phyloP scores from a whole-genome alignment of 2,113 vertebrate genomes.

The Eurystomus gularis region DNA sequence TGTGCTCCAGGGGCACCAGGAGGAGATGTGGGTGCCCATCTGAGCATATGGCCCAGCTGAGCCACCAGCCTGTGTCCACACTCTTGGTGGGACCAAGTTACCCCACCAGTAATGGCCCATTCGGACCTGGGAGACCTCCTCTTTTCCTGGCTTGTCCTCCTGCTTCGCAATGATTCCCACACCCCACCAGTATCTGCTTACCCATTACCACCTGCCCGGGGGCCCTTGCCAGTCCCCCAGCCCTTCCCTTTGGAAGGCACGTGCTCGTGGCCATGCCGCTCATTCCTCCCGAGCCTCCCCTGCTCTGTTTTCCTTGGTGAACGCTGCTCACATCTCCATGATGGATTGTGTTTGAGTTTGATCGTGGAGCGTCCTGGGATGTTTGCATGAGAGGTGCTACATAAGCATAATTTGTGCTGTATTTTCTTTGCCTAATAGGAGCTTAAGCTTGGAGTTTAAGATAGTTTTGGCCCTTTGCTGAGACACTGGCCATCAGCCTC shows the following conservation, averaged over 20 bases:
- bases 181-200: not conserved
- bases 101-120: accelerated
- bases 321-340: conserved; percentile 49
- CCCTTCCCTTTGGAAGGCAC: not conserved
- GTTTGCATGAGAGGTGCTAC: conserved; percentile 48
- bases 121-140: not conserved
- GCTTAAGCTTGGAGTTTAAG: conserved; percentile 30
- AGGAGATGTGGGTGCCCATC: not conserved
- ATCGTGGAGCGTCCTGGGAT: not conserved
- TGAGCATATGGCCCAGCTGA: accelerated
- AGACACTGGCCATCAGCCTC: not conserved
- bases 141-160: not conserved
- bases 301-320: conserved; percentile 42
- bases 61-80: not conserved
- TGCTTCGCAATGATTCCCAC: not conserved
- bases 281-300: not conserved
- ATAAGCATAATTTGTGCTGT: conserved; percentile 49
- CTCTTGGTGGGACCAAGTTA: accelerated
- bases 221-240: not conserved
- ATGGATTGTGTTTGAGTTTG: conserved; percentile 58
- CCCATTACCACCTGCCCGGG: not conserved
- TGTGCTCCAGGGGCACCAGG: not conserved
- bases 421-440: conserved; percentile 56
- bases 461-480: conserved; percentile 27
- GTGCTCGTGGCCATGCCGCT: not conserved